A percentile compares a stretch with the other conserved stretches of the same genome.
These are phyloP conservation scores for Meloidogyne hapla DNA, from an alignment of 1,140 invertebrate genomes.

Conservation along the genomic window DNA sequence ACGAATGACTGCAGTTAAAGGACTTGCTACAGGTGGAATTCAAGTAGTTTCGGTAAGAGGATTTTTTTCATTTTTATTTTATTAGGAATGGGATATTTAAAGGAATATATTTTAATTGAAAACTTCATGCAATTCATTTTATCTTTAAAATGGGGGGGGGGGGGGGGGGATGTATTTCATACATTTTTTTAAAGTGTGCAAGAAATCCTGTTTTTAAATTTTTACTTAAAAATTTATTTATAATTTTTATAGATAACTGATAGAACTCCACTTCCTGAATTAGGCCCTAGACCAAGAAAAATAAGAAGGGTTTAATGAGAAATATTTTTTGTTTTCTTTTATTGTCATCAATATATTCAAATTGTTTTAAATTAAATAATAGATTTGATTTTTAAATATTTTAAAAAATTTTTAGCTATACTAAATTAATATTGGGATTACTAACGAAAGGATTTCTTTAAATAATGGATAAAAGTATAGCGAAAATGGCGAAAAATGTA, in stretches of 20 bases:
- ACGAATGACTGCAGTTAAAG: constrained; percentile 78
- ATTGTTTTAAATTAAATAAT: neutral
- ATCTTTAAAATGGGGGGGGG: too few relatives aligned
- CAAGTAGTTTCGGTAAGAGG: constrained; percentile 73
- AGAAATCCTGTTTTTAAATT: too few relatives aligned
- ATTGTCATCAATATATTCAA: neutral
- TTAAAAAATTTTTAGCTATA: too few relatives aligned
- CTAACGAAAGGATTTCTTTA: too few relatives aligned
- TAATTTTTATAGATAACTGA: constrained; percentile 87
- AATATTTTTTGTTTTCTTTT: constrained; percentile 18
- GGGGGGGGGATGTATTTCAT: neutral
- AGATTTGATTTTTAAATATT: too few relatives aligned
- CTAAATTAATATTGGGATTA: too few relatives aligned
- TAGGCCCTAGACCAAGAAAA: constrained; percentile 67
- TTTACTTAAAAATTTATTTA: constrained; percentile 66
- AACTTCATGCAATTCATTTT: too few relatives aligned
- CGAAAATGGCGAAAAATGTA: too few relatives aligned
- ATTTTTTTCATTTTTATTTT: neutral
- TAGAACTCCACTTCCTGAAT: constrained; percentile 77
- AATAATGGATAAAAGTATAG: too few relatives aligned
- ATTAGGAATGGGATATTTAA: neutral
- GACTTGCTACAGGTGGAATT: constrained; percentile 81
- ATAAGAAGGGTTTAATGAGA: constrained; percentile 51
- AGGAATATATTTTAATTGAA: too few relatives aligned
- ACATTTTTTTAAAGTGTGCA: too few relatives aligned